phyloP scores from a whole-genome alignment of 2,888 invertebrate genomes.

The Ommatoiulus sabulosus region DNA sequence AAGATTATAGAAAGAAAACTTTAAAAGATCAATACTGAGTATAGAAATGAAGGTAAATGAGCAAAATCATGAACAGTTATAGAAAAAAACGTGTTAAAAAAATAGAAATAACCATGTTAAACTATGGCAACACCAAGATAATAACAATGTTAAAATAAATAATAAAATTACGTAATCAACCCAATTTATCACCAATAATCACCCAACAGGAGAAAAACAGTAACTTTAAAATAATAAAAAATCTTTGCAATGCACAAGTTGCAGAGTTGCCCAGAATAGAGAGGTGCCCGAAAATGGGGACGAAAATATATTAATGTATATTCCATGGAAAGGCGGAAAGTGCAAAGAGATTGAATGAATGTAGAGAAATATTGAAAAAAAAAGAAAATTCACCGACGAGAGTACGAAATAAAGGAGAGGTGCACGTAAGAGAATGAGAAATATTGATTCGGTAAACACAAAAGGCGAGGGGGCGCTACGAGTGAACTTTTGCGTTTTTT shows the following conservation, averaged over 20 bases:
- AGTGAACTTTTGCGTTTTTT: not conserved
- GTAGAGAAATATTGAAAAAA: constrained; percentile 10
- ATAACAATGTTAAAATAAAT: not conserved
- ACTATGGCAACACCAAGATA: not conserved
- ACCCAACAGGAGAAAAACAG: not conserved
- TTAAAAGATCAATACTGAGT: no score
- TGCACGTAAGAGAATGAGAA: constrained; percentile 18
- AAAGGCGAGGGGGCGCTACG: not conserved
- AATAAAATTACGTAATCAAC: no score
- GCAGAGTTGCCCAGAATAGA: not conserved
- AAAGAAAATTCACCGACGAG: constrained; percentile 29
- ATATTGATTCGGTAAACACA: constrained; percentile 45
- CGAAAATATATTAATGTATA: not conserved
- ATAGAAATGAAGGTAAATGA: no score
- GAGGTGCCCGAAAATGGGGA: not conserved
- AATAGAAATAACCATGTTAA: not conserved
- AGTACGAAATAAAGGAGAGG: not conserved
- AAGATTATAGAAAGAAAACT: no score
- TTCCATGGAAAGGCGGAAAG: constrained; percentile 1
- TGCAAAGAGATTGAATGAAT: constrained; percentile 23
- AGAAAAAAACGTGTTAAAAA: not conserved
- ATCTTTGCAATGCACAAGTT: not conserved
- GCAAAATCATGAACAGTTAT: no score
- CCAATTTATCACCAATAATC: no score
- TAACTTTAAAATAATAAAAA: not conserved